phyloP scores from a whole-genome alignment of 2,888 invertebrate species.

The Spilarctia lutea region DNA sequence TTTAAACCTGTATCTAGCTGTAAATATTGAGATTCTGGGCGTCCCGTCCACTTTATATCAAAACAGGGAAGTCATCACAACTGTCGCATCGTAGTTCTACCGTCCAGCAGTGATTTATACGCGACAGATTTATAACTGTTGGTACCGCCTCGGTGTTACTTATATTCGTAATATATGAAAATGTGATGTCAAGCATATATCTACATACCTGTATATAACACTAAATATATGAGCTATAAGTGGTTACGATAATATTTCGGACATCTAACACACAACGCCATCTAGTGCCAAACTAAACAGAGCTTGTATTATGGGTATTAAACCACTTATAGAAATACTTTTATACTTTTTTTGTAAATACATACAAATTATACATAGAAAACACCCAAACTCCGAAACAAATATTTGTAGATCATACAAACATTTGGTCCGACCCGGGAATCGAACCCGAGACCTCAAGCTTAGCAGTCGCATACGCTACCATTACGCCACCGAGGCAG shows the following conservation, averaged over 20 bases:
- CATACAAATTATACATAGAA: too few relatives aligned
- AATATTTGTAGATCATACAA: too few relatives aligned
- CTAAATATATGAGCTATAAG: neutral
- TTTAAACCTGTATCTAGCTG: neutral
- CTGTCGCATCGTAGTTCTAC: neutral
- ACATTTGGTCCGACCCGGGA: too few relatives aligned
- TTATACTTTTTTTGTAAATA: too few relatives aligned
- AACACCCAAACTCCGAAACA: too few relatives aligned
- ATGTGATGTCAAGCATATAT: neutral
- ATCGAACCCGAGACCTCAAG: too few relatives aligned
- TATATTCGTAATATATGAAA: neutral
- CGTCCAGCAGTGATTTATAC: slow-evolving; percentile 14
- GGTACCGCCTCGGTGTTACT: neutral
- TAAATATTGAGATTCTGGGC: neutral
- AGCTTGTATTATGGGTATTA: too few relatives aligned
- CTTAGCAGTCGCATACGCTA: too few relatives aligned
- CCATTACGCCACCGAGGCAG: too few relatives aligned
- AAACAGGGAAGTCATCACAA: slow-evolving; percentile 13
- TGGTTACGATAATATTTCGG: neutral
- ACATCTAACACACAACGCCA: too few relatives aligned
- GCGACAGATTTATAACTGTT: slow-evolving; percentile 11
- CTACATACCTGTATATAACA: neutral
- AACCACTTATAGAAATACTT: too few relatives aligned
- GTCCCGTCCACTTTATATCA: slow-evolving; percentile 10
- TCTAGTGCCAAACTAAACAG: too few relatives aligned